Base-by-base conservation (phyloP, 1,140 invertebrate genomes). In the Asbolus verrucosus region DNA sequence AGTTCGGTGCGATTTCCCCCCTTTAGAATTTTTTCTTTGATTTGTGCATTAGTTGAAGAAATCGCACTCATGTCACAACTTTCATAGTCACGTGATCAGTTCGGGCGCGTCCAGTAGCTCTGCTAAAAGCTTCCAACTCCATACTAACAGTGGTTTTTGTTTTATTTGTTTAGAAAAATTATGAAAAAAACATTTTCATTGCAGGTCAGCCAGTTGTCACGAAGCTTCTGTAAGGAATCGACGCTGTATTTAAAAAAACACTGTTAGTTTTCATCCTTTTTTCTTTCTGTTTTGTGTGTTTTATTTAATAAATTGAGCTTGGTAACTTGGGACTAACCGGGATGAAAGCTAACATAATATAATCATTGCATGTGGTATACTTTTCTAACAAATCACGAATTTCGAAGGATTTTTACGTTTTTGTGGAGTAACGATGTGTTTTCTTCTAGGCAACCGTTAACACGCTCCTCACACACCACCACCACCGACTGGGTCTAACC, bases 391-490 rank as follows among this genome's bases (percentile, higher is more conserved):
- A 36, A 39, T 66, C 33, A 50, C 21, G 15, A 13, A 33, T 61
- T n/a, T n/a, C n/a, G n/a, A n/a, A n/a, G 67, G 38, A 14, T 36
- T 2, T 67, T 50, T 33, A n/a, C n/a, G n/a, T n/a, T 31, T 4
- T 15, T 67, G 36, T 59, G 33, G 18, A 73, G 39, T 72, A 72
- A 72, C 67, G 27, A 59, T 4, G 70, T 76, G 61, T 78, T 78
- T 77, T 65, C 73, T 80, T 80, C 72, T 78, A 80, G 79, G 77
- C 67, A 79, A 79, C 73, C 79, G 78, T 76, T 80, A 80, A 79
- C 72, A 70, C 76, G 74, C 62, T 69, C 69, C 67, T 60, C 74
- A 71, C 65, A 63, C 66, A 74, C 65, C 76, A 71, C 65, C 76
- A 71, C 50, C 75, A 78, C 73, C 77, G 73, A 74, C 71, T 78